Evolutionary conservation across 1,140 invertebrate genomes (phyloP), one percentile per base, ranked within the genome.

Genomic region (Dendroctonus valens): DNA sequence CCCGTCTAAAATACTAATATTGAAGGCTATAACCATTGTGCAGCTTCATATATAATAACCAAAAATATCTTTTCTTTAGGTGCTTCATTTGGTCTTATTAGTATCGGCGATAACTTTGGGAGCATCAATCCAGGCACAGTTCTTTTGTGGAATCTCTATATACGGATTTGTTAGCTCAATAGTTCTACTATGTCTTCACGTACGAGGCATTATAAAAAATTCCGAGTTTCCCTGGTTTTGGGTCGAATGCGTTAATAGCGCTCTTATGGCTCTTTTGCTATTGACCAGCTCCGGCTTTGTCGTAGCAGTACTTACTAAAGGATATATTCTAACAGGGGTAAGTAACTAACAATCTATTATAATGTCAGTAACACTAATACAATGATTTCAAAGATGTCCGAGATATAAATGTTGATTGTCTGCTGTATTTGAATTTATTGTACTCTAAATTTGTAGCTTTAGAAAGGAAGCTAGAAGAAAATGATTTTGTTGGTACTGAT

Each of bases 171-270:
- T 52, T 9, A 53, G 41, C 11, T 46, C 42, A n/a, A 14, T 68
- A 39, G 44, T 59, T 15, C 7, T 68, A 1, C 7, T 63, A 5
- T 38, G 39, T 39, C 42, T 68, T 7, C 57, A 68, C 41, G 26
- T 68, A 5, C 52, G 42, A 38, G 66, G 59, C 7, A 12, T 58
- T 7, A 5, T 44, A 6, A 50, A 49, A n/a, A 57, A 62, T 7
- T 68, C 59, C 6, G 53, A 63, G 7, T 57, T 55, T 14, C 66
- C 66, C 14, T 68, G 52, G 52, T 62, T 68, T 37, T 68, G 60
- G 59, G 57, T 58, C 9, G 59, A 68, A 40, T 68, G n/a, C 39
- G 15, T 68, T 41, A 60, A 60, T 40, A 54, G 50, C 14, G 46
- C 39, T 7, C n/a, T 60, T 5, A 15, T 68, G 53, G 26, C 44